phyloP scores from a whole-genome alignment of 2,888 invertebrate species.

The Pteria penguin region DNA sequence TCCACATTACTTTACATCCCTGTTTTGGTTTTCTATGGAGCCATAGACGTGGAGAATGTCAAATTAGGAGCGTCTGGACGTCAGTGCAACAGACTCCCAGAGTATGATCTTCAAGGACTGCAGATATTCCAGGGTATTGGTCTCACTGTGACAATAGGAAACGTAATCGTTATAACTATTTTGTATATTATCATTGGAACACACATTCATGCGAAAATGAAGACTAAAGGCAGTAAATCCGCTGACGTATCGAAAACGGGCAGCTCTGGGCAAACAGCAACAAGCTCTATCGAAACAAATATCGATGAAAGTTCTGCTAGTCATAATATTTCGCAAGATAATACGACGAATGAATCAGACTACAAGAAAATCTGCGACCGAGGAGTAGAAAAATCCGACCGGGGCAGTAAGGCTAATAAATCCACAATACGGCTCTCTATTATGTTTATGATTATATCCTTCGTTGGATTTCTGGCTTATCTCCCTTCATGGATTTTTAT shows the following conservation, averaged over 20 bases:
- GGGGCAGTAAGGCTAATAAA: no score
- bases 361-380: no score
- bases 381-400: no score
- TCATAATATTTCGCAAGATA: no score
- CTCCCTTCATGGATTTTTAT: constrained; percentile 19
- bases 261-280: no score
- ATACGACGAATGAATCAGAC: no score
- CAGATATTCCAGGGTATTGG: constrained; percentile 15
- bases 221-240: no score
- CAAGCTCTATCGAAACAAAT: no score
- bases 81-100: constrained; percentile 12
- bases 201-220: no score
- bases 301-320: no score
- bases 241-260: no score
- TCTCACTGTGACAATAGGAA: constrained; percentile 1
- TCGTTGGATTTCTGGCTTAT: constrained; percentile 15
- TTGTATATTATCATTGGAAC: constrained; percentile 13
- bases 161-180: constrained; percentile 12
- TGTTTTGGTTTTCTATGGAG: constrained; percentile 1
- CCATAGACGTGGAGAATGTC: background rate
- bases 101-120: background rate
- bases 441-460: constrained; percentile 28
- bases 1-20: constrained; percentile 16
- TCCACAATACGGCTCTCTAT: constrained; percentile 5
- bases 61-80: constrained; percentile 3